Evolutionary conservation across 2,888 invertebrate species (phyloP).

Genomic region (Drosophila diplacantha): DNA sequence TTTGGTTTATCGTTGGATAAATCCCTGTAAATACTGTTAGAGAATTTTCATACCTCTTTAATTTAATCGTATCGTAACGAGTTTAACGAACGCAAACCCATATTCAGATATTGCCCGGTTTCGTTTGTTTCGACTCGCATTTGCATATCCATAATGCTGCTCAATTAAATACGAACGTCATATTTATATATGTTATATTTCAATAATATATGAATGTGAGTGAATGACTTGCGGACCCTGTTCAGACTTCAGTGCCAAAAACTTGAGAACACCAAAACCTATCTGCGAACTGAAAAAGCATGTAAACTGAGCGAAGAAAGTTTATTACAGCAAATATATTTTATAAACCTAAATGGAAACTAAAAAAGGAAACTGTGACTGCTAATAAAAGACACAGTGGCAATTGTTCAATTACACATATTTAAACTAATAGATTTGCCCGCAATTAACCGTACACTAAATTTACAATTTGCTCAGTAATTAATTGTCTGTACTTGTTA

Average conservation of each 20-base stretch:
- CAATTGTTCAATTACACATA: constrained; percentile 28
- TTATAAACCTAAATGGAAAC: constrained; percentile 42
- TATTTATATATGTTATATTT: constrained; percentile 35
- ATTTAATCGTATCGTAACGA: constrained; percentile 43
- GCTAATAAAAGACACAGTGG: constrained; percentile 30
- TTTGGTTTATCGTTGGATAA: constrained; percentile 60
- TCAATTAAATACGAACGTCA: constrained; percentile 44
- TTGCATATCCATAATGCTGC: constrained; percentile 50
- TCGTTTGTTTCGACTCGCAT: constrained; percentile 38
- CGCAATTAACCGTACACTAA: constrained; percentile 28
- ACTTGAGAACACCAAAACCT: constrained; percentile 40
- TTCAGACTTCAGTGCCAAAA: constrained; percentile 66
- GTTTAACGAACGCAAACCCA: constrained; percentile 25
- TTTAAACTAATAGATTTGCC: constrained; percentile 27
- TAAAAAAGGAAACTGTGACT: constrained; percentile 22
- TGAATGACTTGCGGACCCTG: constrained; percentile 31
- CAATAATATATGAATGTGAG: constrained; percentile 6
- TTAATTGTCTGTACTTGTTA: constrained; percentile 28
- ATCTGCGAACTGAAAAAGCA: constrained; percentile 26
- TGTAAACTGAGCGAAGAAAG: constrained; percentile 35
- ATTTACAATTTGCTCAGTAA: constrained; percentile 40
- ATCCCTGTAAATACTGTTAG: constrained; percentile 64
- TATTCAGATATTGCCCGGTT: constrained; percentile 34
- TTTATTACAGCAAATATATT: constrained; percentile 44
- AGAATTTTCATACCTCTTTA: constrained; percentile 68